These are phyloP conservation scores for Drosophila sulfurigaster DNA, from an alignment of 1,140 invertebrate species.

Conservation along the genomic window DNA sequence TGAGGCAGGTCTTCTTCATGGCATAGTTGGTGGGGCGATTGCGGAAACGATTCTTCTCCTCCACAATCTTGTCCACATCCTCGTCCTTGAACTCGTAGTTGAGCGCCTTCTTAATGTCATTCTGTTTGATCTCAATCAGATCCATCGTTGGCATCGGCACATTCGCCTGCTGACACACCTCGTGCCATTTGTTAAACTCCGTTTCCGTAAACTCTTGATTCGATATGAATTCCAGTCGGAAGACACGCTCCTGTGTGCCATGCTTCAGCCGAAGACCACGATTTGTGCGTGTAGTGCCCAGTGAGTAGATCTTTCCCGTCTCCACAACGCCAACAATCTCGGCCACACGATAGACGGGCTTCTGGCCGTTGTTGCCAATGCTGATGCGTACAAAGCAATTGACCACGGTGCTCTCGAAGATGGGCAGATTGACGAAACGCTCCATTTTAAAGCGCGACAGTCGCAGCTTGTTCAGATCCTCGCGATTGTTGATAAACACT, in stretches of 20 bases:
- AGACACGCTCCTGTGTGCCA: constrained; percentile 95
- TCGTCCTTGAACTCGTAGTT: constrained; percentile 95
- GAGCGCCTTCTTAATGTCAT: constrained; percentile 95
- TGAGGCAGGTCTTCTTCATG: constrained; percentile 96
- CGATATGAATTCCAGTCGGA: constrained; percentile 98
- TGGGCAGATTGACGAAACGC: constrained; percentile 97
- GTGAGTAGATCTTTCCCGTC: constrained; percentile 96
- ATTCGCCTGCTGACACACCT: constrained; percentile 91
- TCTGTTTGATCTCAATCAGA: constrained; percentile 93
- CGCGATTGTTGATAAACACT: constrained; percentile 89
- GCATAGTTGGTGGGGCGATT: constrained; percentile 98
- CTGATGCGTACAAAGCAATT: constrained; percentile 98
- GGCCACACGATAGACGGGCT: constrained; percentile 96
- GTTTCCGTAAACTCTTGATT: constrained; percentile 97
- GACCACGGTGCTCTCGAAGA: constrained; percentile 94
- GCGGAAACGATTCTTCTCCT: constrained; percentile 96
- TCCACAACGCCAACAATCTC: constrained; percentile 98
- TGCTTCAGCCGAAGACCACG: constrained; percentile 93
- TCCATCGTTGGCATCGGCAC: constrained; percentile 93
- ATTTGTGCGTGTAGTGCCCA: constrained; percentile 96
- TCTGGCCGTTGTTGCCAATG: constrained; percentile 93
- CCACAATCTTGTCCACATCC: constrained; percentile 93
- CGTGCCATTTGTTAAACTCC: constrained; percentile 97
- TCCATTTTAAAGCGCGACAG: constrained; percentile 97
- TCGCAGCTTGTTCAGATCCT: constrained; percentile 95